phyloP scores from a whole-genome alignment of 2,113 vertebrate genomes.

The Actenoides lindsayi region DNA sequence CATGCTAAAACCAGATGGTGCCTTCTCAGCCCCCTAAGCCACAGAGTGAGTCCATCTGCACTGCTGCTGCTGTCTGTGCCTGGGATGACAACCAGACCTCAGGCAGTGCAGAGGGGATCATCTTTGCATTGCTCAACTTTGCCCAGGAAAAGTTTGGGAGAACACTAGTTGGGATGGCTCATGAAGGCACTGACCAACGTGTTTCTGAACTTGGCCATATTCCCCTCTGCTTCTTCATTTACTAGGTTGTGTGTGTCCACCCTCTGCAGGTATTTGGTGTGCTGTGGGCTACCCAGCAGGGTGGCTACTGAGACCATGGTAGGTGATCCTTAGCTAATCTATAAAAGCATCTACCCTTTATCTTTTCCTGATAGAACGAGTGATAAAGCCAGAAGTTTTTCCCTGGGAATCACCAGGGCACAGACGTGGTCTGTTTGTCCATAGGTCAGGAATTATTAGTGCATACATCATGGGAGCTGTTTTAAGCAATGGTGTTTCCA shows the following conservation, averaged over 20 bases:
- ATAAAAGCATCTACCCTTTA: not conserved
- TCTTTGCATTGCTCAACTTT: not conserved
- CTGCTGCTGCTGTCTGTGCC: not conserved
- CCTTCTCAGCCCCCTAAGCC: not conserved
- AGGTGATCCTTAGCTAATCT: not conserved
- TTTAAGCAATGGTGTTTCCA: not conserved
- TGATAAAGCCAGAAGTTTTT: not conserved
- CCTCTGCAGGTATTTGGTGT: not conserved
- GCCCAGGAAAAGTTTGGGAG: not conserved
- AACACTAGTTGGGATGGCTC: not conserved
- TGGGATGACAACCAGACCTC: not conserved
- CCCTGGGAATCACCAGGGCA: not conserved
- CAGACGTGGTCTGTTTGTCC: not conserved
- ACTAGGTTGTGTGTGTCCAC: too few species aligned
- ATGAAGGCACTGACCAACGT: rapidly evolving
- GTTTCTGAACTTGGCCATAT: not conserved
- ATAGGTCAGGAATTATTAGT: not conserved
- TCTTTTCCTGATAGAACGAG: not conserved
- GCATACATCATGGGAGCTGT: not conserved
- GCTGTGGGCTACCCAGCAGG: not conserved
- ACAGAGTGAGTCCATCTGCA: not conserved
- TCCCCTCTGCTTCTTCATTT: not conserved
- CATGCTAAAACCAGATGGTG: rapidly evolving
- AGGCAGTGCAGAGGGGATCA: not conserved
- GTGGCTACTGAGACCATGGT: not conserved